phyloP scores from a whole-genome alignment of 1,140 invertebrate genomes.

The Drosophila sucinea region DNA sequence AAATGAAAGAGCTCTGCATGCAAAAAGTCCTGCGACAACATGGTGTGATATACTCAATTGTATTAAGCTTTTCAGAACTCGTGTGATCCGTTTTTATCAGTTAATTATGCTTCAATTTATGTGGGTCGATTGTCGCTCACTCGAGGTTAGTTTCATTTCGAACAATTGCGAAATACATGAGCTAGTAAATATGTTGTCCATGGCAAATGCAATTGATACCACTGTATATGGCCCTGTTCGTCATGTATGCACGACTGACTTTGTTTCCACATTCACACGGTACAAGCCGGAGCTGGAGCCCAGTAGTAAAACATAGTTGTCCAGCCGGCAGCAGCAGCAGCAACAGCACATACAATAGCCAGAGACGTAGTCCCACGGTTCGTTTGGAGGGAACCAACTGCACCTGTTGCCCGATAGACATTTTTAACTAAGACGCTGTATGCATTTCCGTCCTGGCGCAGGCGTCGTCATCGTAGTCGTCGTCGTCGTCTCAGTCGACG shows the following conservation, averaged over 20 bases:
- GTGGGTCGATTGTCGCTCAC: no score
- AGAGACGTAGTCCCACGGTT: constrained; percentile 50
- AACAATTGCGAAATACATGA: background rate
- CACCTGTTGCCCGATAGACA: constrained; percentile 60
- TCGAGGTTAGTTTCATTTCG: background rate
- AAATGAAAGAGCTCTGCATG: no score
- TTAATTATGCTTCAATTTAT: no score
- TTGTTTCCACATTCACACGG: constrained; percentile 81
- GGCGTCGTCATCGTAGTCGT: constrained; percentile 56
- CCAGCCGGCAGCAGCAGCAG: constrained; percentile 47
- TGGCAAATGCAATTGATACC: constrained; percentile 19
- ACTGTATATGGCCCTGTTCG: constrained; percentile 63
- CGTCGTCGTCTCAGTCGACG: constrained; percentile 29
- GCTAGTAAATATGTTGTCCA: no score
- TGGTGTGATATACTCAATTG: no score
- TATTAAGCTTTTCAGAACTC: no score
- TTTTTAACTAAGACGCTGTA: constrained; percentile 65
- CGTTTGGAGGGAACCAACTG: constrained; percentile 38
- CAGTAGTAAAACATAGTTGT: constrained; percentile 66
- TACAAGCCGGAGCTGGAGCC: constrained; percentile 62
- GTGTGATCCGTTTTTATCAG: no score
- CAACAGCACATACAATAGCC: constrained; percentile 1
- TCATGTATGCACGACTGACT: constrained; percentile 82
- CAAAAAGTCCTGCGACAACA: no score
- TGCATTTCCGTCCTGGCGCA: constrained; percentile 78